Percentiles rank a stretch among this genome's conserved stretches.
These are phyloP conservation scores for Semotilus atromaculatus DNA, from an alignment of 2,797 vertebrate genomes.

Conservation along the genomic window DNA sequence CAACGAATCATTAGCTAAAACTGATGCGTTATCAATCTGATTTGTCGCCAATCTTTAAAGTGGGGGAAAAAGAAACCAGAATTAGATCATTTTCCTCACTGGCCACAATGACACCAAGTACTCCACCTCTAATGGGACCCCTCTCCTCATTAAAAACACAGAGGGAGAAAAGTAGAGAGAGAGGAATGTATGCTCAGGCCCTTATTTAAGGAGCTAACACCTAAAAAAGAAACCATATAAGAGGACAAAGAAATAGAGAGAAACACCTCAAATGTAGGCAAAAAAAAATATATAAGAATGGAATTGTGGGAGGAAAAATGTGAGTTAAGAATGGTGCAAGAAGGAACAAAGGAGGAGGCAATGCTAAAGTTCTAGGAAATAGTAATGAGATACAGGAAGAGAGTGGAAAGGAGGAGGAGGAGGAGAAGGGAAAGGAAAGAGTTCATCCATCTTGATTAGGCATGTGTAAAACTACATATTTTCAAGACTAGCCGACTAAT, in stretches of 20 bases:
- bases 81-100: constrained; percentile 46
- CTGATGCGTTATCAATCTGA: neutral
- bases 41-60: neutral
- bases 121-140: constrained; percentile 75
- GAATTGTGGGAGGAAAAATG: constrained; percentile 46
- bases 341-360: constrained; percentile 5
- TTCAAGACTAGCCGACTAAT: constrained; percentile 7
- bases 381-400: constrained; percentile 28
- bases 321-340: constrained; percentile 40
- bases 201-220: constrained; percentile 2
- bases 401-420: neutral
- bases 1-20: constrained; percentile 16
- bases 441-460: constrained; percentile 13
- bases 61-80: neutral
- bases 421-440: constrained; percentile 39
- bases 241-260: constrained; percentile 14
- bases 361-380: constrained; percentile 21
- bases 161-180: constrained; percentile 61
- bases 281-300: constrained; percentile 9
- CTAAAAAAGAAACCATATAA: constrained; percentile 34
- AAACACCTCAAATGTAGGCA: neutral
- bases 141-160: constrained; percentile 78
- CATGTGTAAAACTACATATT: constrained; percentile 6
- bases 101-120: constrained; percentile 70
- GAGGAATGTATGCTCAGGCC: neutral